These are phyloP conservation scores for Gibbula magus DNA, from an alignment of 2,888 invertebrate genomes.

Conservation along the genomic window DNA sequence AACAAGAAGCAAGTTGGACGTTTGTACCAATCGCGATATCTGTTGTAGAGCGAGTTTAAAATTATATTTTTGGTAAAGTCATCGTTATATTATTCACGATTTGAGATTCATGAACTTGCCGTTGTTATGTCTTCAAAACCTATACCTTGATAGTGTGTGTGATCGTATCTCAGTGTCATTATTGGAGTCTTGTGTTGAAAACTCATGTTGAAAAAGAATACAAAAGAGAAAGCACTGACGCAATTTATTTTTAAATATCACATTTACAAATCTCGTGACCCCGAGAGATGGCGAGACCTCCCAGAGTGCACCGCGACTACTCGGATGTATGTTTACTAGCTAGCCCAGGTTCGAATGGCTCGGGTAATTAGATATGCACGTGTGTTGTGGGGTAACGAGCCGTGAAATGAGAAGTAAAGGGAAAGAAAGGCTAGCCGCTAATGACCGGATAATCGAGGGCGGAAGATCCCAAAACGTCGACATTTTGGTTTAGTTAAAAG, in stretches of 20 bases:
- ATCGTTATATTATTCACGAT: too few species aligned
- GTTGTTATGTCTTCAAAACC: too few species aligned
- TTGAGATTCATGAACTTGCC: too few species aligned
- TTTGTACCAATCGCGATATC: too few species aligned
- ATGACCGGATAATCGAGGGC: slow-evolving; percentile 17
- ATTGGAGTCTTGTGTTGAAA: background rate
- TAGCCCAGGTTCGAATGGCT: background rate
- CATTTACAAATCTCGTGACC: background rate
- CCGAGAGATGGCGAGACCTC: slow-evolving; percentile 1
- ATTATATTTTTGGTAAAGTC: too few species aligned
- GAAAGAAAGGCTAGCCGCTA: slow-evolving; percentile 9
- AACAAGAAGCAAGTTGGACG: too few species aligned
- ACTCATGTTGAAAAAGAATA: background rate
- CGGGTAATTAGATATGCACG: slow-evolving; percentile 13
- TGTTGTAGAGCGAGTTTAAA: too few species aligned
- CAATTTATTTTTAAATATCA: too few species aligned
- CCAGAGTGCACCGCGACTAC: background rate
- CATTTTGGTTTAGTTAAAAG: slow-evolving; percentile 6
- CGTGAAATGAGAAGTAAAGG: slow-evolving; percentile 3
- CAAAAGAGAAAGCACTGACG: background rate
- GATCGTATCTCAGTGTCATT: too few species aligned
- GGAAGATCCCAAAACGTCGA: background rate
- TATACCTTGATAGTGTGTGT: too few species aligned
- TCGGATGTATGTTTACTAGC: background rate
- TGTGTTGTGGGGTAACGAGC: slow-evolving; percentile 1